Conservation (phyloP, 2,113 vertebrate genomes). For the Eulemur rufifrons region DNA sequence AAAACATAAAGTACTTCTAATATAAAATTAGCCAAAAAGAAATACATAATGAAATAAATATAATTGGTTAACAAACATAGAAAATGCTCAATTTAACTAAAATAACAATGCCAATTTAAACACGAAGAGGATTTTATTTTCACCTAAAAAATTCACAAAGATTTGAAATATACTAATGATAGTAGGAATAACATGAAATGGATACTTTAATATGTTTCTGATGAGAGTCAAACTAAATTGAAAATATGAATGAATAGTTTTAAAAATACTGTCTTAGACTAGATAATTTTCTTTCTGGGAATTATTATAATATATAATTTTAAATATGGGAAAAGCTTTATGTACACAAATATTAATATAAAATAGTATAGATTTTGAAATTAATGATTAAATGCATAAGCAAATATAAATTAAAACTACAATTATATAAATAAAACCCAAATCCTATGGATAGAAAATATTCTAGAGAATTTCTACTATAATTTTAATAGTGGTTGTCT, state of each 20-base stretch:
- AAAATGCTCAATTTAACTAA: not conserved
- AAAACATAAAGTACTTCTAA: not conserved
- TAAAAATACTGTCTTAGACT: not conserved
- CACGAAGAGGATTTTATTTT: not conserved
- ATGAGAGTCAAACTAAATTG: not conserved
- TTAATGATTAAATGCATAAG: not conserved
- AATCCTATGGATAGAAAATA: not conserved
- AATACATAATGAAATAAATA: not conserved
- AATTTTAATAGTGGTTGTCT: not conserved
- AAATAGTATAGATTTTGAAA: not conserved
- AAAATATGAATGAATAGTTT: not conserved
- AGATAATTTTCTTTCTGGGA: not conserved
- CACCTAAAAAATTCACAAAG: not conserved
- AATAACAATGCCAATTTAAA: not conserved
- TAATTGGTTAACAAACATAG: not conserved
- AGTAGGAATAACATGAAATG: not conserved
- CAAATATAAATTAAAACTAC: not conserved
- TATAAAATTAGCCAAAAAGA: not conserved
- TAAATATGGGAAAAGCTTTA: not conserved
- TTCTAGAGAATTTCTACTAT: not conserved
- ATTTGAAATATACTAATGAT: not conserved
- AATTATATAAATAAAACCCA: not conserved
- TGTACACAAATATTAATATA: not conserved
- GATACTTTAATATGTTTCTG: not conserved
- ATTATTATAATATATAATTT: not conserved